A percentile compares a stretch with the other conserved stretches of the same genome.
phyloP scores from a whole-genome alignment of 2,113 vertebrate genomes.

The Salvelinus namaycush region DNA sequence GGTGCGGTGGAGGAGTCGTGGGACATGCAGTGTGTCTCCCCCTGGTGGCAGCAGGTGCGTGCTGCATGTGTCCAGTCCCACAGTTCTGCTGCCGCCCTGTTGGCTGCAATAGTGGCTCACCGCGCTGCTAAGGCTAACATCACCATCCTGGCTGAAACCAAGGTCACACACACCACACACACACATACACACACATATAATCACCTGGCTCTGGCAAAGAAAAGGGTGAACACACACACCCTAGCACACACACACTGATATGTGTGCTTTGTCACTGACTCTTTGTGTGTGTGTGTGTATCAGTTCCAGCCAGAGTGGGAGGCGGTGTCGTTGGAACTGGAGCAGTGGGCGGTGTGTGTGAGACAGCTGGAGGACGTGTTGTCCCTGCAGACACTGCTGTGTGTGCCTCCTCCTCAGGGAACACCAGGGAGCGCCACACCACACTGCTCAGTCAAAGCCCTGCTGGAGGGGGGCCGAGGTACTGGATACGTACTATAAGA shows the following conservation, averaged over 20 bases:
- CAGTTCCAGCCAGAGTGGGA: slow-evolving; percentile 85
- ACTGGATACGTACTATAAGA: not conserved
- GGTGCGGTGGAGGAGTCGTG: slow-evolving; percentile 88
- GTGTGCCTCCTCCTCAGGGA: slow-evolving; percentile 60
- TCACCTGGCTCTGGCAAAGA: no score
- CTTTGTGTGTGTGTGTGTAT: not conserved
- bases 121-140: slow-evolving; percentile 80
- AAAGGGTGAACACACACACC: no score
- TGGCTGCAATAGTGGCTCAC: slow-evolving; percentile 87
- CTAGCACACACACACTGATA: no score
- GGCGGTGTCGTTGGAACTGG: slow-evolving; percentile 90
- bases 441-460: slow-evolving; percentile 84
- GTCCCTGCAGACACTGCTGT: slow-evolving; percentile 88
- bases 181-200: no score
- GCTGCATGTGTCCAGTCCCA: slow-evolving; percentile 85
- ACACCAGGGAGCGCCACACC: slow-evolving; percentile 71
- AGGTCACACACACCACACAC: slow-evolving; percentile 77
- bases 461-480: slow-evolving; percentile 94
- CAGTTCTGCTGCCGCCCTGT: slow-evolving; percentile 82
- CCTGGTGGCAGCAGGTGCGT: slow-evolving; percentile 98
- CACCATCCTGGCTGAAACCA: slow-evolving; percentile 76
- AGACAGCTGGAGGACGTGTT: slow-evolving; percentile 92
- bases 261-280: not conserved
- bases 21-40: slow-evolving; percentile 90
- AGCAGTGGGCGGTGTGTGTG: slow-evolving; percentile 92